Base-by-base conservation (phyloP, 2,113 vertebrate species). In the Gorsachius goisagi region DNA sequence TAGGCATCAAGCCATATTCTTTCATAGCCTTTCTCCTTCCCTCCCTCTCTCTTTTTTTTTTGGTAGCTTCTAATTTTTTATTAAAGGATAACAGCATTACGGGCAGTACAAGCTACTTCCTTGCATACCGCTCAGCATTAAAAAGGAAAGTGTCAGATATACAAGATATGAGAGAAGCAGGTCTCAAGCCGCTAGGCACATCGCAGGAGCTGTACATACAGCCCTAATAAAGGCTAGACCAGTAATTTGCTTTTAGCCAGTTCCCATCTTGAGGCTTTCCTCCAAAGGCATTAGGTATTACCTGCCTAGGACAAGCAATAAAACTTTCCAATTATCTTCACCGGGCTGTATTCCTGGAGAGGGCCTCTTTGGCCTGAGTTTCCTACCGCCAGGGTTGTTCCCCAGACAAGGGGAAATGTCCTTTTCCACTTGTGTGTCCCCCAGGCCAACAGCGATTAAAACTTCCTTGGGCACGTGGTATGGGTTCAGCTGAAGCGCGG, bases 1-100 rank as follows among this genome's bases (percentile, higher is more conserved):
- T 96, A 96, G 97, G 97, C 96, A 97, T 72, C 0, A 2, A 96
- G 96, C 97, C 96, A 97, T 95, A 49, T 85, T 93, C 75, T 87
- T 90, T 90, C 93, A 94, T 47, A 94, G 91, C 69, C 33, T 89
- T 90, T 73, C 79, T 90, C 55, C 39, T 93, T 93, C 62, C 47
- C 74, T 62, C n/a, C n/a, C 77, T 23, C 72, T 4, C 24, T 79
- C 9, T 78, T 37, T 69, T 78, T 37, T 69, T 78, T 87, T 90
- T 81, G 20, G 64, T 91, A 89, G 71, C 47, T 91, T 95, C 85
- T 96, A 77, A 94, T 93, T 96, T 97, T 96, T 97, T 96, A 91
- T 95, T 91, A 73, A 93, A 82, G 85, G 67, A 52, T 92, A 95
- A 92, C 66, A 83, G 44, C 68, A 56, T 75, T 96, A 96, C 94